phyloP scores from a whole-genome alignment of 2,113 vertebrate species.

The Cercopithecus mona region DNA sequence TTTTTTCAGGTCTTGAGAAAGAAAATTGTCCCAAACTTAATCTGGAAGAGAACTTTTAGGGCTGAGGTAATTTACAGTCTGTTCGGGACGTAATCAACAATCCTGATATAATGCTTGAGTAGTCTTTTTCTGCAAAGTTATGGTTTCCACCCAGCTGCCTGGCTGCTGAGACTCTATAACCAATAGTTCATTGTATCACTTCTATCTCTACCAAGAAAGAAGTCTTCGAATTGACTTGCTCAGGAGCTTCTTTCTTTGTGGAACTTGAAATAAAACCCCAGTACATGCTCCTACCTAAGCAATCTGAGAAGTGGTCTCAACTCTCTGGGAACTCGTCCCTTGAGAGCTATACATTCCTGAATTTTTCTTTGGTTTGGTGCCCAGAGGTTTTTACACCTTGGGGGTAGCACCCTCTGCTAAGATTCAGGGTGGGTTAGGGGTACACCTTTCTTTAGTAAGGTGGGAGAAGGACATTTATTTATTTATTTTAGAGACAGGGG shows the following conservation, averaged over 20 bases:
- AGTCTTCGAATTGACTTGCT: neutral
- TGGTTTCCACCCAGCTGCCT: neutral
- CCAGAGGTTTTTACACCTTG: neutral
- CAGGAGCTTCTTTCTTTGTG: conserved; percentile 8
- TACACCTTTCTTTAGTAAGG: neutral
- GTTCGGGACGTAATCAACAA: neutral
- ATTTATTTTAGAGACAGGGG: too few relatives aligned
- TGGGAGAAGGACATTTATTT: neutral
- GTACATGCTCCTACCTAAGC: neutral
- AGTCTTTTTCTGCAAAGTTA: conserved; percentile 33
- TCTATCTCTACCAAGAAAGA: neutral
- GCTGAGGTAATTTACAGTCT: neutral
- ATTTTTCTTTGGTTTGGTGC: neutral
- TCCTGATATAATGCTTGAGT: conserved; percentile 16
- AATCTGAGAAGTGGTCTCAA: conserved; percentile 3
- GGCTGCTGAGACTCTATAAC: conserved; percentile 1
- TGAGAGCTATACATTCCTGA: neutral
- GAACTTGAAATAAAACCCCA: conserved; percentile 41
- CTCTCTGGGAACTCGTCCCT: neutral
- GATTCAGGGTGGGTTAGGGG: neutral
- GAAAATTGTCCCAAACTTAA: neutral
- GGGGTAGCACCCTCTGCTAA: neutral
- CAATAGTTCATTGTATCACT: neutral
- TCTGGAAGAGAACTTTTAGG: neutral
- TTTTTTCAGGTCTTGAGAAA: conserved; percentile 24